A percentile compares a stretch with the other conserved stretches of the same genome.
phyloP scores from a whole-genome alignment of 2,888 invertebrate species.

The Epistrophe grossulariae region DNA sequence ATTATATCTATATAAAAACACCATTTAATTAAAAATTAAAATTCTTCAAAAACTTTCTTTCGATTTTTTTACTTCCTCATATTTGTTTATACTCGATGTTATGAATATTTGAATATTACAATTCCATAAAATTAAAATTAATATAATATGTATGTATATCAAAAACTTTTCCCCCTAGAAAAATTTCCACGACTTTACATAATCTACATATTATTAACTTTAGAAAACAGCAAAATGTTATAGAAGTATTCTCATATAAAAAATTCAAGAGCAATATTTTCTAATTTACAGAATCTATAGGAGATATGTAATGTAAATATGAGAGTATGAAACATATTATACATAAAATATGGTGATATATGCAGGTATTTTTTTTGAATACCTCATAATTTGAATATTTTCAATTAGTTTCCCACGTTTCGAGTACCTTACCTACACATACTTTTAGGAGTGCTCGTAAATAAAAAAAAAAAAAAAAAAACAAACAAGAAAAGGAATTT shows the following conservation, averaged over 20 bases:
- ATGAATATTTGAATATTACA: too few relatives aligned
- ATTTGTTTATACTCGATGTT: too few relatives aligned
- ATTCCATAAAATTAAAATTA: too few relatives aligned
- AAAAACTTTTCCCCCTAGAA: neutral
- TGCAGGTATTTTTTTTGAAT: neutral
- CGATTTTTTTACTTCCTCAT: too few relatives aligned
- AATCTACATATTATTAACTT: too few relatives aligned
- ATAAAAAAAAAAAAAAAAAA: neutral
- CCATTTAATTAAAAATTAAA: too few relatives aligned
- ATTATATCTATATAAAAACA: too few relatives aligned
- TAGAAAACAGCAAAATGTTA: neutral
- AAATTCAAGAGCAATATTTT: neutral
- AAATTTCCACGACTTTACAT: neutral
- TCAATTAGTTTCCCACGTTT: neutral
- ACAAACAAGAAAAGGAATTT: neutral
- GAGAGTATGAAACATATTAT: too few relatives aligned
- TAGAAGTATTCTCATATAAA: neutral
- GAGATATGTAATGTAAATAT: neutral
- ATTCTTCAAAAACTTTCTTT: too few relatives aligned
- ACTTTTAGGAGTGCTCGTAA: neutral
- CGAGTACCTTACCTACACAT: neutral
- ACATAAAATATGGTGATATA: slow-evolving; percentile 1
- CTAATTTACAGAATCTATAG: neutral
- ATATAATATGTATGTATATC: too few relatives aligned
- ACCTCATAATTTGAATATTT: neutral